A percentile compares a stretch with the other conserved stretches of the same genome.
Evolutionary conservation across 2,113 vertebrate species (phyloP).

Genomic region (Hippocampus guttulatus): DNA sequence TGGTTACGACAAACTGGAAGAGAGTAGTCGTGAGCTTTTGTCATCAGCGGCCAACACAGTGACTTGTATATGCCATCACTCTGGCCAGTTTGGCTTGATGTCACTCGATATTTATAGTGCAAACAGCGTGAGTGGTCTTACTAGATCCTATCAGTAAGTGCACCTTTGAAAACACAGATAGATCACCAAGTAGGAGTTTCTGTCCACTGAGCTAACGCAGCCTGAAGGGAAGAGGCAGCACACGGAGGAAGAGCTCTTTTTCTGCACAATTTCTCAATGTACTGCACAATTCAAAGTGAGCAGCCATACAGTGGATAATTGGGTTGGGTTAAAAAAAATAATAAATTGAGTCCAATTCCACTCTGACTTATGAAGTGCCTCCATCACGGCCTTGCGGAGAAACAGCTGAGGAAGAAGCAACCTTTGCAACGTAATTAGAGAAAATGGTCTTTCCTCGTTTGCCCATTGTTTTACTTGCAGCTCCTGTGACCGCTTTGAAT

Average conservation of each 20-base stretch:
- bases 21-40: constrained; percentile 23
- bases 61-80: constrained; percentile 20
- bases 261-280: not conserved
- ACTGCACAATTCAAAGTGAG: not conserved
- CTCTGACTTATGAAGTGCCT: constrained; percentile 25
- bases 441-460: constrained; percentile 43
- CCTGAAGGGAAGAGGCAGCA: constrained; percentile 18
- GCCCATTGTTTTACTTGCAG: constrained; percentile 40
- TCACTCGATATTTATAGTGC: constrained; percentile 51
- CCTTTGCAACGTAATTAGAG: constrained; percentile 31
- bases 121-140: constrained; percentile 53
- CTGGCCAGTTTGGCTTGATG: constrained; percentile 36
- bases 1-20: constrained; percentile 4
- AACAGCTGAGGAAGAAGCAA: not conserved
- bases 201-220: constrained; percentile 45
- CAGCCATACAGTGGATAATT: not conserved
- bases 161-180: constrained; percentile 57
- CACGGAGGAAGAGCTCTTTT: too few species aligned
- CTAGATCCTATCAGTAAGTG: constrained; percentile 43
- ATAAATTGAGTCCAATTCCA: not conserved
- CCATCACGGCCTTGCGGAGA: constrained; percentile 14
- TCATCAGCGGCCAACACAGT: constrained; percentile 14
- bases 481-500: constrained; percentile 33
- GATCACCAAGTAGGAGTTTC: constrained; percentile 39
- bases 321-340: not conserved